These are phyloP conservation scores for Amphimedon queenslandica DNA, from an alignment of 37 sponge, comb jelly and placozoan species.

Conservation along the genomic window DNA sequence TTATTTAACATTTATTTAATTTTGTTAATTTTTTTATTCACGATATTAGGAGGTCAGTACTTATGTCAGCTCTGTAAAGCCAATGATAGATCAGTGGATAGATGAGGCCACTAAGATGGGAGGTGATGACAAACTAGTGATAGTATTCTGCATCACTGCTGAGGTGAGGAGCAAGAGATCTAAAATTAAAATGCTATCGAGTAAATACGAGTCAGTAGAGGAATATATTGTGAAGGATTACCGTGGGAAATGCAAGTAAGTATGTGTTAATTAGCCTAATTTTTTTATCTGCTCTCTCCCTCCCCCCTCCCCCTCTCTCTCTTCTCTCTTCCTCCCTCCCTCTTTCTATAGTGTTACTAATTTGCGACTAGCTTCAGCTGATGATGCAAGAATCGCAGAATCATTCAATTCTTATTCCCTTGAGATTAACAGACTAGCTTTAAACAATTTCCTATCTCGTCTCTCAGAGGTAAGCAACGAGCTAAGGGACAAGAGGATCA, in stretches of 20 bases:
- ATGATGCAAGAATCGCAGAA: slow-evolving; percentile 28
- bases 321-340: neutral
- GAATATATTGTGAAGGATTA: slow-evolving; percentile 44
- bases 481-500: neutral
- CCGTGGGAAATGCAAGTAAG: neutral
- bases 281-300: neutral
- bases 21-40: neutral
- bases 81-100: slow-evolving; percentile 33
- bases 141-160: slow-evolving; percentile 53
- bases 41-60: neutral
- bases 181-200: neutral
- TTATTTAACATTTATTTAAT: neutral
- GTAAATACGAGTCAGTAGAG: slow-evolving; percentile 4
- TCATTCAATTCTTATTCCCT: slow-evolving; percentile 16
- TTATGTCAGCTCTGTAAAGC: neutral
- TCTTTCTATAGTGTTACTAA: slow-evolving; percentile 20
- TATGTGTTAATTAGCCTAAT: slow-evolving; percentile 1
- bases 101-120: slow-evolving; percentile 7
- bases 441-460: neutral
- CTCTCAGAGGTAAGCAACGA: neutral
- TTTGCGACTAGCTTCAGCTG: slow-evolving; percentile 43
- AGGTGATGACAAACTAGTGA: slow-evolving; percentile 6
- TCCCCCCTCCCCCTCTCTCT: slow-evolving; percentile 7
- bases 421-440: neutral
- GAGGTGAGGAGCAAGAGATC: slow-evolving; percentile 45